Evolutionary conservation across 2,113 vertebrate species (phyloP).

Genomic region (Poeciliopsis retropinna): DNA sequence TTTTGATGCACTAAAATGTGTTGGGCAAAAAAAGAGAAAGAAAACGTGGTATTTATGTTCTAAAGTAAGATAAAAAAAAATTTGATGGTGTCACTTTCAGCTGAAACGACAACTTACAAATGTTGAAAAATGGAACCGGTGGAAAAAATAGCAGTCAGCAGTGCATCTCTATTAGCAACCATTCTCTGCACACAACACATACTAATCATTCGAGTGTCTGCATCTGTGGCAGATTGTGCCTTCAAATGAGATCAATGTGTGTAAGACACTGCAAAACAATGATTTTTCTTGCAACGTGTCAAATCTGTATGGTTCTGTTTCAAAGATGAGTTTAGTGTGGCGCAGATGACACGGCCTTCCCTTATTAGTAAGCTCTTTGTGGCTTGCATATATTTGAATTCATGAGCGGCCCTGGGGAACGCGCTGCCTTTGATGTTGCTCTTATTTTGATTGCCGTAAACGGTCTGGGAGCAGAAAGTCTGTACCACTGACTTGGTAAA

Average conservation of each 20-base stretch:
- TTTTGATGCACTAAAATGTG: not conserved
- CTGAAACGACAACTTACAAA: not conserved
- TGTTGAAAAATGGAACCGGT: not conserved
- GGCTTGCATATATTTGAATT: conserved; percentile 17
- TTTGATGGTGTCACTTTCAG: not conserved
- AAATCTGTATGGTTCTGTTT: not conserved
- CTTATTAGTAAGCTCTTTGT: conserved; percentile 17
- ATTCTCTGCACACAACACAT: not conserved
- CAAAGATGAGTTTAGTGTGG: not conserved
- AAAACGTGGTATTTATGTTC: not conserved
- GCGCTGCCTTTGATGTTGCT: conserved; percentile 14
- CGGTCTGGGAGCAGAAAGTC: not conserved
- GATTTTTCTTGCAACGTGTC: not conserved
- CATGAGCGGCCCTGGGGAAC: not conserved
- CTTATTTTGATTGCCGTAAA: conserved; percentile 17
- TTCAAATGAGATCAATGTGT: not conserved
- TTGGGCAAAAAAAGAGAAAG: not conserved
- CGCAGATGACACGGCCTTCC: conserved; percentile 3
- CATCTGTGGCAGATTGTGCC: not conserved
- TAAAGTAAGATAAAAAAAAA: not conserved
- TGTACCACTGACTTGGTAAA: not conserved
- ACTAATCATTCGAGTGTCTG: not conserved
- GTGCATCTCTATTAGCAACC: not conserved
- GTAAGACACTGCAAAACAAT: not conserved
- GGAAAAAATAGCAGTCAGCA: too few relatives aligned